A percentile compares a stretch with the other conserved stretches of the same genome.
These are phyloP conservation scores for Oreotragus oreotragus DNA, from an alignment of 2,113 vertebrate genomes.

Conservation along the genomic window DNA sequence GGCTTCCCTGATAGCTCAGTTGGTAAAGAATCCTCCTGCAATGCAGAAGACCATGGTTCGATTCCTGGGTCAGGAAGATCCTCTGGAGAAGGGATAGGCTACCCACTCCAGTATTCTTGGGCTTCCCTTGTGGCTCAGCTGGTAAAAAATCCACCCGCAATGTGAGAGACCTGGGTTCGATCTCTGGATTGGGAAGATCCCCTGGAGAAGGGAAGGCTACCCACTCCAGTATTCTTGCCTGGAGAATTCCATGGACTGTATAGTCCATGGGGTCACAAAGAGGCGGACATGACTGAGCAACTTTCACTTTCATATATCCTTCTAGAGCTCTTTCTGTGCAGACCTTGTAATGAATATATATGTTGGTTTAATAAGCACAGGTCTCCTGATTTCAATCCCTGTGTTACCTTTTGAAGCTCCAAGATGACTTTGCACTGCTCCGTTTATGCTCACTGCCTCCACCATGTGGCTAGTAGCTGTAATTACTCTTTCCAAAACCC, in stretches of 20 bases:
- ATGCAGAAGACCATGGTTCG: fast-evolving
- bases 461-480: neutral
- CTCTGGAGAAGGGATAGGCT: neutral
- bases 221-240: neutral
- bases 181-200: neutral
- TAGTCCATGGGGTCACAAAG: neutral
- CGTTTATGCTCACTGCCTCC: neutral
- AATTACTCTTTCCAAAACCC: neutral
- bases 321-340: neutral
- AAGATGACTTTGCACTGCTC: neutral
- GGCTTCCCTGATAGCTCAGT: neutral
- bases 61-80: neutral
- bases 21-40: neutral
- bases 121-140: neutral
- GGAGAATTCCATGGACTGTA: neutral
- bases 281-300: neutral
- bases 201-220: neutral
- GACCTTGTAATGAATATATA: neutral
- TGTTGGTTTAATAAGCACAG: neutral
- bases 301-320: neutral
- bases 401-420: neutral
- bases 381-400: neutral
- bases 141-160: neutral
- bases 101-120: neutral
- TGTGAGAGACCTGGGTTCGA: fast-evolving